A percentile compares a stretch with the other conserved stretches of the same genome.
Evolutionary conservation across 64 coral and sea anemone genomes (phyloP).

Genomic region (Montipora cactus): DNA sequence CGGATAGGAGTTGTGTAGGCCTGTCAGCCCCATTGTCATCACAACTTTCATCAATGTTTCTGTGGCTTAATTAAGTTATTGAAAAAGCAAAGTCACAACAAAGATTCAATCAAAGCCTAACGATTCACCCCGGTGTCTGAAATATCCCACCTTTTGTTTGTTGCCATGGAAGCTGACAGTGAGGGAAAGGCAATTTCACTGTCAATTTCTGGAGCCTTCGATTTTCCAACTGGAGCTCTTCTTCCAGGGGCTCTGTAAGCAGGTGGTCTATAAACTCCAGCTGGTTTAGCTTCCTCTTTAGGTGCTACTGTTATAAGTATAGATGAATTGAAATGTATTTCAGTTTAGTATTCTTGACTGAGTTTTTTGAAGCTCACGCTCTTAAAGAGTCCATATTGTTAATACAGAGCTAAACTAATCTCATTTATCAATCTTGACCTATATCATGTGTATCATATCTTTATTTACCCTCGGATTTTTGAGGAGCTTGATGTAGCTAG

Average conservation of each 20-base stretch:
- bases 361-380: no score
- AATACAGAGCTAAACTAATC: no score
- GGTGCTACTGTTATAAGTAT: not conserved
- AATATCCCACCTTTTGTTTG: slow-evolving; percentile 51
- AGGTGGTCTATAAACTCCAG: slow-evolving; percentile 80
- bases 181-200: slow-evolving; percentile 98
- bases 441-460: no score
- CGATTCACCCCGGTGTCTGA: not conserved
- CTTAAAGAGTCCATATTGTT: no score
- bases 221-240: slow-evolving; percentile 53
- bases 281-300: slow-evolving; percentile 65
- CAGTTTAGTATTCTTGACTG: no score
- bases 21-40: no score
- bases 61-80: no score
- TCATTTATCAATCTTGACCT: no score
- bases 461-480: no score
- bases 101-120: not conserved
- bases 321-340: not conserved
- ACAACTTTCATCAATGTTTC: no score
- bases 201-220: slow-evolving; percentile 89
- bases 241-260: slow-evolving; percentile 87
- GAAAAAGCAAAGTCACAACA: not conserved
- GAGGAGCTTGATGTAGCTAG: no score
- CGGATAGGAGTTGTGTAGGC: no score
- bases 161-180: slow-evolving; percentile 48